Evolutionary conservation across 1,140 invertebrate species (phyloP), one percentile per base, ranked within the genome.

Genomic region (Physella acuta): DNA sequence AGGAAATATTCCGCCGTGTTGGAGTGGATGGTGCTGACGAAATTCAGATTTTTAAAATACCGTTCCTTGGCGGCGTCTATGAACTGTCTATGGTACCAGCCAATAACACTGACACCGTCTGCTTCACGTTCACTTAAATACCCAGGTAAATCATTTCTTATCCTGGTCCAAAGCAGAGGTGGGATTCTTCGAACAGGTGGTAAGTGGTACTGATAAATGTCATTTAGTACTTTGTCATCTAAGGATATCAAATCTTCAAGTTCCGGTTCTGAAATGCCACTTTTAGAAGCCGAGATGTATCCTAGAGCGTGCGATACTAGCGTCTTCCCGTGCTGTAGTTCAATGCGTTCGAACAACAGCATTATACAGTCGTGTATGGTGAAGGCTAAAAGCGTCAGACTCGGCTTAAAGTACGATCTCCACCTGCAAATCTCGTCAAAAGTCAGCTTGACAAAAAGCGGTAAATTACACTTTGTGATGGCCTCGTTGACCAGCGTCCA

Each of bases 321-420:
- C 20, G 80, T 82, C 60, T 81, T 78, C 4, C 84, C 84, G 60
- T 85, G 83, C 59, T 83, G 80, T 24, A 74, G 76, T 69, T 85
- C 83, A 28, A 85, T 81, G 30, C 78, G 66, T 65, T 84, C 83
- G 68, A 81, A 83, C 36, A 85, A 86, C 90, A 97, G 93, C 91
- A 97, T 97, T 76, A 99, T 99, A 20, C 93, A 95, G 80, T 98
- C 95, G 91, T 97, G 97, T 0, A 99, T 95, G 5, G 93, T 97
- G 33, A 92, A 93, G 0, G 95, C 94, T 44, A 98, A 86, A 77
- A 93, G 91, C 0, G 94, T 97, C 75, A 95, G 94, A 72, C 93
- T 91, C 0, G 93, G 92, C 82, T 93, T 93, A 0, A 94, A 97
- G 81, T 98, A 99, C 70, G 95, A 98, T 59, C 95, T 90, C 97